Base-by-base conservation (phyloP, 2,888 invertebrate genomes). In the Megalurothrips usitatus region DNA sequence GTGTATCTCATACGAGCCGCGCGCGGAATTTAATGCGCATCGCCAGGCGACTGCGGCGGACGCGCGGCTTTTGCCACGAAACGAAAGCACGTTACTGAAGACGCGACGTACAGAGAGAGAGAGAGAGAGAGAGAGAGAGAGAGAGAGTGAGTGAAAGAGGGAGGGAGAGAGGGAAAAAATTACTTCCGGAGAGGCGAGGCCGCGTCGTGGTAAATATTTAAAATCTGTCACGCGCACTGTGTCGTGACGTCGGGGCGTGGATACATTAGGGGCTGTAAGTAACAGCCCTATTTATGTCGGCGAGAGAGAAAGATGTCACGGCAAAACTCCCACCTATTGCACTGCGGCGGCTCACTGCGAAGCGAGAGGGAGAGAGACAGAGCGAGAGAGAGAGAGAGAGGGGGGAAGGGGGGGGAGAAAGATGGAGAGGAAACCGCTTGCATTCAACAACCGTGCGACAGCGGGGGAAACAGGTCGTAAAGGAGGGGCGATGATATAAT, bases 261-360 rank as follows among this genome's bases (percentile, higher is more conserved):
- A 58, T n/a, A 58, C 58, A 58, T 58, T 58, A 58, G 58, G 58
- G 58, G 58, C 58, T 58, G 58, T 58, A 58, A 58, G 58, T 58
- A 58, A 58, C 58, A 58, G 58, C 19, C 19, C 58, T 58, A 58
- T 58, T 58, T 58, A 58, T 58, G 58, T 58, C 58, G 17, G 58
- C 58, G 58, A n/a, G 58, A 58, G n/a, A 58, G 58, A 19, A n/a
- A 58, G 58, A 58, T 43, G 34, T 43, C 34, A 43, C 34, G 34
- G 34, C 34, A 43, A 43, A 43, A 43, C 34, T 43, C 34, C n/a
- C 34, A 43, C 34, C 34, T 43, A 43, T 43, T 43, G 34, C 34
- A 43, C 34, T 43, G 34, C 34, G 34, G 34, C 34, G 34, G 34
- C 34, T 43, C 34, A 6, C 3, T 43, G 34, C 34, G 34, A 6